Base-by-base conservation (phyloP, 2,113 vertebrate genomes). In the Poecilia latipinna region DNA sequence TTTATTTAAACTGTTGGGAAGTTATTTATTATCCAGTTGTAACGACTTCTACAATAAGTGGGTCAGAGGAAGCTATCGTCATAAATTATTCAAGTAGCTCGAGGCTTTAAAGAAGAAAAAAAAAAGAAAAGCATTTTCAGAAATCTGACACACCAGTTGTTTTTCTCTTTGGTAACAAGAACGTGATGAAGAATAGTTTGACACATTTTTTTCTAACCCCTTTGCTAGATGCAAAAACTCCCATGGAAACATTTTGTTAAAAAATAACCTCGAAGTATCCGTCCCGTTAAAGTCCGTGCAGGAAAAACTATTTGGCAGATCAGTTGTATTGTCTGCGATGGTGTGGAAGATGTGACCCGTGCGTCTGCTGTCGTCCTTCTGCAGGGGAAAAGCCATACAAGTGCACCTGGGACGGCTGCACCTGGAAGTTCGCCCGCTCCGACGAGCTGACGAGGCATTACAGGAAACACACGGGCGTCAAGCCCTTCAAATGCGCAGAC, bases 401-500 rank as follows among this genome's bases (percentile, higher is more conserved):
- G 86, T 99, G 98, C 93, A 99, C 97, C 82, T 99, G 98, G 98
- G 98, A 99, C 87, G 98, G 98, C 88, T 99, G 98, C 94, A 98
- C 97, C 87, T 99, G 98, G 98, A 99, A 99, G 95, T 99, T 99
- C 28, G 98, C 98, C 80, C 98, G 98, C 74, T 99, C 98, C 0
- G 98, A 99, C 54, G 98, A 99, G 96, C 95, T 99, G 94, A 99
- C 98, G 3, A 95, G 98, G 95, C 98, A 99, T 93, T 99, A 98
- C 94, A 96, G 98, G 89, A 99, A 99, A 94, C 98, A 99, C 95
- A 99, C 98, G 0, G 98, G 98, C 77, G 98, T 99, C 91, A 99
- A 99, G 91, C 98, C 98, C 84, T 99, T 99, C 95, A 99, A 99
- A 95, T 99, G 98, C 35, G 96, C 96, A 63, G 98, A 99, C 98